Evolutionary conservation across 2,113 vertebrate genomes (phyloP).

Genomic region (Platycercus adscitus): DNA sequence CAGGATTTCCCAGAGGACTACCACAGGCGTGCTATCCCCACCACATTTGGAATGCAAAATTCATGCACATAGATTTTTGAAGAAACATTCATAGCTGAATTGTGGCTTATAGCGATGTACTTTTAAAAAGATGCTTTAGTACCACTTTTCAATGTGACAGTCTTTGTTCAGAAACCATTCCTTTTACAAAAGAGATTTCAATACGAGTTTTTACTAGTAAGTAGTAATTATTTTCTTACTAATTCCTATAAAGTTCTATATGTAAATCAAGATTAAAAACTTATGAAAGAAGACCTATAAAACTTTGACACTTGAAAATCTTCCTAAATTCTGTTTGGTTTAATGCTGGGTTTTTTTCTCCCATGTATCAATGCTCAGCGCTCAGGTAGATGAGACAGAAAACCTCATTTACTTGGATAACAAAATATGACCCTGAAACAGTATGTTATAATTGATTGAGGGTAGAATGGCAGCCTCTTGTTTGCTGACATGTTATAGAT

Average conservation of each 20-base stretch:
- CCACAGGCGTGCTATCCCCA: neutral
- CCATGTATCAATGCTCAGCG: rapidly evolving
- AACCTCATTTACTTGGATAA: neutral
- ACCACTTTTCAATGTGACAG: neutral
- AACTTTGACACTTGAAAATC: neutral
- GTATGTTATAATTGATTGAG: neutral
- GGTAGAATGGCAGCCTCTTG: neutral
- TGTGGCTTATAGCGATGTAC: neutral
- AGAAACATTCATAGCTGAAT: neutral
- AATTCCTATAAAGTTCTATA: neutral
- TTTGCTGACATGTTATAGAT: neutral
- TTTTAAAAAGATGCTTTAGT: neutral
- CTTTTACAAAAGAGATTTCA: neutral
- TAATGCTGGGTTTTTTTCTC: neutral
- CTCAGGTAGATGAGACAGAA: neutral
- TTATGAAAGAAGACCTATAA: neutral
- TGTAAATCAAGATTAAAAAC: neutral
- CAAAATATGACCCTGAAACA: neutral
- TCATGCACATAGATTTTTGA: neutral
- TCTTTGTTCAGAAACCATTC: neutral
- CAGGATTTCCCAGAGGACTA: neutral
- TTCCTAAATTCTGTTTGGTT: neutral
- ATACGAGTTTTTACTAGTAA: neutral
- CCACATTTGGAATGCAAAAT: neutral
- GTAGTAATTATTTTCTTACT: neutral